Base-by-base conservation (phyloP, 1,140 invertebrate species). In the Pseudomyrmex flavicornis region DNA sequence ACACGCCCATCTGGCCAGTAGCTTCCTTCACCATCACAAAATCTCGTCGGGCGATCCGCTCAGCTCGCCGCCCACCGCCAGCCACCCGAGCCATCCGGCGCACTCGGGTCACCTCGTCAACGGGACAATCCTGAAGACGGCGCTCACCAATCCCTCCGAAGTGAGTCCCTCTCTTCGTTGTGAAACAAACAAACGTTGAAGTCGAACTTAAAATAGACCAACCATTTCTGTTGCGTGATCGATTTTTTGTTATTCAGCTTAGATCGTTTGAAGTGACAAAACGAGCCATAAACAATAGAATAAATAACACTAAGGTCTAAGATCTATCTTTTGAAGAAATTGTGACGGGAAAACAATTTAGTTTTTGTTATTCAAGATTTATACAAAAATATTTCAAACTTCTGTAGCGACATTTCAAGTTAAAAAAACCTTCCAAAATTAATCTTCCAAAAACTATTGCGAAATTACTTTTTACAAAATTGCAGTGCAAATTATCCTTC, bases 91-190 rank as follows among this genome's bases (percentile, higher is more conserved):
- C 88, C 92, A 93, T 87, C 90, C 92, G 12, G 91, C 91, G 52
- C 94, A 94, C 69, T 90, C 93, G 86, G 95, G 97, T 79, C 97
- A 97, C 92, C 95, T 98, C 87, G 97, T 97, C 89, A 98, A 98
- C 92, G 98, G 98, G 83, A 98, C 97, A 90, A 99, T 99, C 91
- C 95, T 99, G 85, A 98, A 98, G 95, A 98, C 98, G 92, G 98
- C 98, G 61, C 96, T 99, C 87, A 98, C 98, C 82, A 98, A 98
- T 94, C 98, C 98, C 85, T 98, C 97, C 93, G 98, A 98, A 95
- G 96, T 96, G 87, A 95, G 94, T 93, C 17, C 3, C 52, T 8
- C 7, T 12, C 35, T 20, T 26, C 13, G 73, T 35, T 22, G 1
- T 20, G 5, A 54, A n/a, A 7, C 35, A 44, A 52, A 76, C 26